phyloP scores from a whole-genome alignment of 2,113 vertebrate species.

The Callithrix jacchus region DNA sequence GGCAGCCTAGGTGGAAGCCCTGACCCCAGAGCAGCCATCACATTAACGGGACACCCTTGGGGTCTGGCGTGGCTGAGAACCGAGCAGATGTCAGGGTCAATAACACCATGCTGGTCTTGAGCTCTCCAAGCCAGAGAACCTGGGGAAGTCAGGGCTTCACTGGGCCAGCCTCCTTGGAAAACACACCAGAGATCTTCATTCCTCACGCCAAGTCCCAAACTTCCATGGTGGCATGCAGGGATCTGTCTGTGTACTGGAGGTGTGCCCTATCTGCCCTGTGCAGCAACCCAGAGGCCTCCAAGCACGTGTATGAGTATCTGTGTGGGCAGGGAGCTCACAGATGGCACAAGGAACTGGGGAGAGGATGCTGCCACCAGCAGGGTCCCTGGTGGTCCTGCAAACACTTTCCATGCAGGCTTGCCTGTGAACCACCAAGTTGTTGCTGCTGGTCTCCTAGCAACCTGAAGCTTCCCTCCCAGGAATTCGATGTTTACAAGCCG shows the following conservation, averaged over 20 bases:
- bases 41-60: background rate
- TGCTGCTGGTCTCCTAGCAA: conserved; percentile 77
- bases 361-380: background rate
- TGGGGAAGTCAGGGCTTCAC: background rate
- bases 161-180: background rate
- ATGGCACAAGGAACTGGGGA: background rate
- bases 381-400: background rate
- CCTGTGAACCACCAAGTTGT: background rate
- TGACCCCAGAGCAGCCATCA: background rate
- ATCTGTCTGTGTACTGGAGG: background rate
- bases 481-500: conserved; percentile 68
- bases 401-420: background rate
- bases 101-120: rapidly evolving
- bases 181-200: background rate
- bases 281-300: background rate
- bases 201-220: background rate
- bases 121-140: background rate
- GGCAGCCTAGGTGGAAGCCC: background rate
- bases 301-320: background rate
- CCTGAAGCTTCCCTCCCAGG: conserved; percentile 64
- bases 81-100: background rate
- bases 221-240: rapidly evolving
- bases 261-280: too few species aligned
- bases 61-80: background rate
- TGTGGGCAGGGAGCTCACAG: background rate